Evolutionary conservation across 1,140 invertebrate genomes (phyloP), one percentile per base, ranked within the genome.

Genomic region (Ptiloglossa arizonensis): DNA sequence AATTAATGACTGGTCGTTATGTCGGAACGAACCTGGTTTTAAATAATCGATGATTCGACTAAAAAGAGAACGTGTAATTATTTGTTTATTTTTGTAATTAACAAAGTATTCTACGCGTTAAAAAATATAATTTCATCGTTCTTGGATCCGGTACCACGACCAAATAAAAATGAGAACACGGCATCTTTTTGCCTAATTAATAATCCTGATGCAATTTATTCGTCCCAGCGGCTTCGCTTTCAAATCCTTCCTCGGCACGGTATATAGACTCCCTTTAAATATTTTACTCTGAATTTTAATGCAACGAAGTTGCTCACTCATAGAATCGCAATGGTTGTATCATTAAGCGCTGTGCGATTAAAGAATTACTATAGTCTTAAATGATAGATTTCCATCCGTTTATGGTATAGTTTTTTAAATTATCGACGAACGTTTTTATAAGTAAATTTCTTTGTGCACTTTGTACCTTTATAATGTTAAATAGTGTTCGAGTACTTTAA

Each of bases 141-240:
- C 17, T 17, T 9, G 2, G 35, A 4, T 59, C 6, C 56, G 35
- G 35, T 70, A 50, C 8, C 17, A 52, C 44, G 32, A 9, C 17
- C 22, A 44, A 71, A 66, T 50, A 2, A 2, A 81, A 81, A 67
- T 41, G 57, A 1, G 44, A 48, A 62, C 48, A 17, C 5, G 41
- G 24, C 68, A 76, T 60, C 50, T 75, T 77, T 67, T 41, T 77
- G 52, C 52, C 50, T 82, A 78, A 83, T 82, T 82, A 82, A 82
- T 79, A 83, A 70, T 38, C 35, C 13, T 27, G 13, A 52, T 41
- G 44, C 35, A 68, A 68, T 66, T 60, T 59, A 24, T 68, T 48
- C 50, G 44, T 66, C 27, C 48, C 13, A 15, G 59, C 48, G 32
- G 56, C 54, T 48, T 50, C 46, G 62, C 52, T 82, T 82, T 74